These are phyloP conservation scores for Labeo rohita DNA, from an alignment of 2,113 vertebrate species.

Conservation along the genomic window DNA sequence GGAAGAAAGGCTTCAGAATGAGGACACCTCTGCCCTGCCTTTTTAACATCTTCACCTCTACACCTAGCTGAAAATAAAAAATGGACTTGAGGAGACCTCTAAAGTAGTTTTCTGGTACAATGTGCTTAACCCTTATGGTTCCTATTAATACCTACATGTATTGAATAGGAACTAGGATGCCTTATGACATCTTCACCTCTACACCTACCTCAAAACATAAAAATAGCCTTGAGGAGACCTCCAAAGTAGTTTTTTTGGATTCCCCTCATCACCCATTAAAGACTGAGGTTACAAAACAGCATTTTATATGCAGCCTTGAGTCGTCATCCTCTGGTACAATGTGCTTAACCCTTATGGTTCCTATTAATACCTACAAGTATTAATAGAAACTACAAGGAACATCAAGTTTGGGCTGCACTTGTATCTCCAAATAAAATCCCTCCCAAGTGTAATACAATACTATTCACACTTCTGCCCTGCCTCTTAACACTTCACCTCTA, in stretches of 20 bases:
- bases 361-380: no score
- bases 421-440: not conserved
- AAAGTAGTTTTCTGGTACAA: no score
- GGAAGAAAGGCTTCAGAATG: slow-evolving; percentile 34
- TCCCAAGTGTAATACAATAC: not conserved
- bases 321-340: not conserved
- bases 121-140: not conserved
- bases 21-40: slow-evolving; percentile 19
- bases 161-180: not conserved
- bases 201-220: not conserved
- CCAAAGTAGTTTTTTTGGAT: not conserved
- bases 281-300: not conserved
- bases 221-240: not conserved
- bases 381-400: not conserved
- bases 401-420: not conserved
- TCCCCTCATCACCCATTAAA: not conserved
- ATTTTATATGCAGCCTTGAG: not conserved
- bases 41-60: no score
- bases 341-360: not conserved
- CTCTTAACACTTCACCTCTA: not conserved
- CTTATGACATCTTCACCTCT: slow-evolving; percentile 9
- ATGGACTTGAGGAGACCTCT: not conserved
- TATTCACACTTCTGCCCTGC: not conserved
- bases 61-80: not conserved
- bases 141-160: not conserved